Base-by-base conservation (phyloP, 2,888 invertebrate genomes). In the Drosophila gaucha region DNA sequence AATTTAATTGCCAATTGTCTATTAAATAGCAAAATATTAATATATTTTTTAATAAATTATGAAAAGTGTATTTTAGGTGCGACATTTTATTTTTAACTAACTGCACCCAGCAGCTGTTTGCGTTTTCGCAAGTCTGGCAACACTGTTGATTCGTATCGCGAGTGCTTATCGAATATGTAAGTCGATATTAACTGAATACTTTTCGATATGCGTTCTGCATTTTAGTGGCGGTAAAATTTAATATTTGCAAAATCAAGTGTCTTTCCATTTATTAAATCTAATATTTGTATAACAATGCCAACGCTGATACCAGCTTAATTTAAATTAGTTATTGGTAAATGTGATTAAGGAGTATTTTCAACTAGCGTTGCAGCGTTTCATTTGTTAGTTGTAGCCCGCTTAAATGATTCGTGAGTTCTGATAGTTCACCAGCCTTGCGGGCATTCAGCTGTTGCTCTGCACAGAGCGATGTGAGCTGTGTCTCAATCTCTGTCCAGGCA, bases 401-500 rank as follows among this genome's bases (percentile, higher is more conserved):
- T 30, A 90, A 64, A 51, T 89, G 78, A 22, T 80, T 67, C n/a
- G 82, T 74, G 10, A 89, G 67, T 6, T 78, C 75, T 0, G 60
- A 14, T 6, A 89, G 62, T 38, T 87, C 84, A 0, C 51, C 46
- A 3, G 67, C 22, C 14, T 76, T 78, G n/a, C 70, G 71, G 0
- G 67, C 28, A 0, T 56, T 58, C 24, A 58, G 14, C 39, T 44
- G 52, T 31, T 66, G 69, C 39, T 80, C 76, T 0, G 69, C 57
- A 20, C 80, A 46, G 2, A 93, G 72, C 36, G 89, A 82, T 12
- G 93, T 92, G 0, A 95, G 91, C 78, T 95, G 94, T 36, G 93
- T 92, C 77, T 92, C 92, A 51, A 97, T 95, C 90, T 96, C 95
- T 44, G 92, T 92, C 93, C 94, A 94, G 26, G 97, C 96, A 86